phyloP scores from a whole-genome alignment of 2,888 invertebrate genomes.

The Neoaliturus tenellus region DNA sequence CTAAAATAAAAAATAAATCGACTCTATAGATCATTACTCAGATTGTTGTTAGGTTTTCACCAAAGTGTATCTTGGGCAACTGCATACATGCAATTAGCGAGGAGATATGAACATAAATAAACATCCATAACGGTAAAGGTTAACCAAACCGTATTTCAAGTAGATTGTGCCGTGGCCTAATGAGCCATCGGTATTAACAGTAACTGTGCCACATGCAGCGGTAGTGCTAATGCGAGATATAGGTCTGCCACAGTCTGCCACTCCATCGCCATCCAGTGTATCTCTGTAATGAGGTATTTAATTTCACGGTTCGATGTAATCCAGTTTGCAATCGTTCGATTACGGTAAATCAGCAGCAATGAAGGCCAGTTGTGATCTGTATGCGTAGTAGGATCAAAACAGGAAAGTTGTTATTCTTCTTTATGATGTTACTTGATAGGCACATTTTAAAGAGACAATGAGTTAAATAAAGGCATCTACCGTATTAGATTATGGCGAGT shows the following conservation, averaged over 20 bases:
- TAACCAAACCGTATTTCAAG: background rate
- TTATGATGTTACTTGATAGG: no score
- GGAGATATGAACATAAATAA: background rate
- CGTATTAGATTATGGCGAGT: no score
- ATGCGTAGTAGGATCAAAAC: no score
- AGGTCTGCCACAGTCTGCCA: background rate
- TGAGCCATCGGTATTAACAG: background rate
- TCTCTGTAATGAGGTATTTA: background rate
- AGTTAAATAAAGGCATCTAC: no score
- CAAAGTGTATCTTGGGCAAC: no score
- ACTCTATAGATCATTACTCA: no score
- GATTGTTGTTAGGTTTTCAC: no score
- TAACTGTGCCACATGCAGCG: background rate
- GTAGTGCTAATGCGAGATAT: background rate
- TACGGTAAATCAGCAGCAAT: background rate
- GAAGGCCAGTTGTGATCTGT: background rate
- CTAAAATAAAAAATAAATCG: no score
- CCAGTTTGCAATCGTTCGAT: background rate
- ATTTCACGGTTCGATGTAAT: constrained; percentile 21
- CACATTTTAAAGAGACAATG: no score
- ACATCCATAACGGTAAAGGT: background rate
- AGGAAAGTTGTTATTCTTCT: no score
- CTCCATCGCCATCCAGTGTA: background rate
- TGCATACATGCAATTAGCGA: no score
- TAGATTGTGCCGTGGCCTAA: background rate